These are phyloP conservation scores for Torymus texanus DNA, from an alignment of 2,888 invertebrate genomes.

Conservation along the genomic window DNA sequence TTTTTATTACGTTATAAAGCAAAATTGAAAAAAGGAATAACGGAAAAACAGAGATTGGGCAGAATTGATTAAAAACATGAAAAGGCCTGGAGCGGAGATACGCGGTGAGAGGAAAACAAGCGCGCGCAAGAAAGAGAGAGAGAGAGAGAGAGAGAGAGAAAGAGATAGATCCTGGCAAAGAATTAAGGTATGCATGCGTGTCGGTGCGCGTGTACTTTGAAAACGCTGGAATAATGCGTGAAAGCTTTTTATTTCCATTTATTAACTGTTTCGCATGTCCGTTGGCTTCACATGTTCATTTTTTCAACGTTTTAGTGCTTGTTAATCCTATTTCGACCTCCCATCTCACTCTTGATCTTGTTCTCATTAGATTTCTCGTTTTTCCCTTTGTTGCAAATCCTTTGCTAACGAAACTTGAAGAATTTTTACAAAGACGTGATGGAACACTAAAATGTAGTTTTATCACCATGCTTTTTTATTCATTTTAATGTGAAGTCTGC, in stretches of 20 bases:
- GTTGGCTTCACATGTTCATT: neutral
- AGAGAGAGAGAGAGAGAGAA: neutral
- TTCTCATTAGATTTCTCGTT: constrained; percentile 25
- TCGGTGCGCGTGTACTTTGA: neutral
- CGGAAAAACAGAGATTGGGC: constrained; percentile 18
- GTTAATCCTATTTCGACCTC: neutral
- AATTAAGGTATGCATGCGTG: neutral
- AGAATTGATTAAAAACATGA: constrained; percentile 17
- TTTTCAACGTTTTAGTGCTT: neutral
- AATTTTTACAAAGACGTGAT: constrained; percentile 11
- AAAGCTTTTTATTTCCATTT: constrained; percentile 26
- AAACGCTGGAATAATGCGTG: constrained; percentile 25
- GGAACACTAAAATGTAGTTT: neutral
- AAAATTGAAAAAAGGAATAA: neutral
- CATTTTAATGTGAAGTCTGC: neutral
- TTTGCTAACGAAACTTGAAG: constrained; percentile 16
- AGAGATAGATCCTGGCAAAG: neutral
- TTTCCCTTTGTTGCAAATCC: constrained; percentile 8
- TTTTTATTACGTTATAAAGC: neutral
- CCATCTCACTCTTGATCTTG: constrained; percentile 11
- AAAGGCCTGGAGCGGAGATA: neutral
- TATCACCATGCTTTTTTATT: neutral
- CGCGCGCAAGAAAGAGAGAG: neutral
- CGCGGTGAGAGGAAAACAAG: neutral
- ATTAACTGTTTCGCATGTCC: constrained; percentile 21